Evolutionary conservation across 1,140 invertebrate genomes (phyloP).

Genomic region (Tribolium castaneum): DNA sequence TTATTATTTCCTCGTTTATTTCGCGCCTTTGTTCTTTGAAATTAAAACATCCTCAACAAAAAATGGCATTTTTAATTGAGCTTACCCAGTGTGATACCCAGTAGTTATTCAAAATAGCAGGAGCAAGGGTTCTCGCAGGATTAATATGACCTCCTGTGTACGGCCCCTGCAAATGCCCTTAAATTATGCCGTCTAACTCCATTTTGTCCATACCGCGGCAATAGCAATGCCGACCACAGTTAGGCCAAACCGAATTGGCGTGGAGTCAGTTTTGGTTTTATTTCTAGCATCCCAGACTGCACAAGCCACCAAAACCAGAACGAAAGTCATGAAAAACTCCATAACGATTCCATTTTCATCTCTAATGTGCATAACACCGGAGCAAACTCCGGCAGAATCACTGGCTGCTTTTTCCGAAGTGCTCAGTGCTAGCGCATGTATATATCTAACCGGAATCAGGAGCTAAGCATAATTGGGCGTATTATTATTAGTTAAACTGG

Average conservation of each 20-base stretch:
- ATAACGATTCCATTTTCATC: background rate
- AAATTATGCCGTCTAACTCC: background rate
- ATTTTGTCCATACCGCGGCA: conserved; percentile 60
- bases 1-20: too few species aligned
- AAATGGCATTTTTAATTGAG: background rate
- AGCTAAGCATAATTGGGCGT: conserved; percentile 60
- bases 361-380: background rate
- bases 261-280: conserved; percentile 65
- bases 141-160: conserved; percentile 81
- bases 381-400: background rate
- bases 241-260: conserved; percentile 70
- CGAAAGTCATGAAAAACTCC: background rate
- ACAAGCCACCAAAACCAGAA: conserved; percentile 71
- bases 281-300: conserved; percentile 71
- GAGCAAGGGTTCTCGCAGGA: conserved; percentile 78
- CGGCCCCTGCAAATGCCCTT: conserved; percentile 65
- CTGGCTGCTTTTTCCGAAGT: conserved; percentile 49
- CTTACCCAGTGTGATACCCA: conserved; percentile 78
- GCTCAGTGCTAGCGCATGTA: background rate
- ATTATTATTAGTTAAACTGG: too few species aligned
- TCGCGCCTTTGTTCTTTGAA: too few species aligned
- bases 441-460: conserved; percentile 48
- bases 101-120: conserved; percentile 73
- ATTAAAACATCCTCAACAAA: too few species aligned
- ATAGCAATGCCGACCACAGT: conserved; percentile 69